Evolutionary conservation across 1,140 invertebrate genomes (phyloP), one percentile per base, ranked within the genome.

Genomic region (Physella acuta): DNA sequence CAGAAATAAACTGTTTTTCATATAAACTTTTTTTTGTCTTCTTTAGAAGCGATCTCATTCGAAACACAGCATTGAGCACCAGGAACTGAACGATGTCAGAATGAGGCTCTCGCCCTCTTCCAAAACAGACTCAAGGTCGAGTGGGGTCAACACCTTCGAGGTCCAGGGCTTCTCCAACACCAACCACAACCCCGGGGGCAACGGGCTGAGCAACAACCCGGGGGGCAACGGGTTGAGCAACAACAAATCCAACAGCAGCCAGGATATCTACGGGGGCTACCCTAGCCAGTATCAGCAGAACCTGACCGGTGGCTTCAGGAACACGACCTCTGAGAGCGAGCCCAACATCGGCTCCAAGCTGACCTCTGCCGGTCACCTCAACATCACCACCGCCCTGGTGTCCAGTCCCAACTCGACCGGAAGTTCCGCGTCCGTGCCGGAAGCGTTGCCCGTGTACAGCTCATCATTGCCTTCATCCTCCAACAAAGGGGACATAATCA

Each of bases 131-230:
- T 68, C 66, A 2, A 24, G 56, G 26, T 68, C 66, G 0, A 68
- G 66, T 26, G 66, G 20, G 2, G 55, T 68, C 36, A 68, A 68
- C 30, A 33, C 60, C 37, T 26, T 60, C 1, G 56, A 59, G 30
- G n/a, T 60, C 30, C 66, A 68, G 51, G 66, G 52, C 20, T 68
- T 68, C 33, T 68, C 66, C 24, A 68, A 68, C 39, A 37, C 66
- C 20, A 60, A n/a, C 16, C 30, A 31, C 31, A 59, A 2, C 26
- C 34, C 37, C 14, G 52, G 56, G 5, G 64, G 64, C 2, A 51
- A 28, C 36, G 56, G 55, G 1, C 3, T 37, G 17, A 44, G 64
- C 8, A 44, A 52, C 37, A 39, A 44, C 51, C n/a, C 20, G 14
- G 5, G 33, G 61, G 33, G 33, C 28, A 24, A 49, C 20, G 61